Conservation (phyloP, 2,888 invertebrate genomes). For the Sicus ferrugineus region DNA sequence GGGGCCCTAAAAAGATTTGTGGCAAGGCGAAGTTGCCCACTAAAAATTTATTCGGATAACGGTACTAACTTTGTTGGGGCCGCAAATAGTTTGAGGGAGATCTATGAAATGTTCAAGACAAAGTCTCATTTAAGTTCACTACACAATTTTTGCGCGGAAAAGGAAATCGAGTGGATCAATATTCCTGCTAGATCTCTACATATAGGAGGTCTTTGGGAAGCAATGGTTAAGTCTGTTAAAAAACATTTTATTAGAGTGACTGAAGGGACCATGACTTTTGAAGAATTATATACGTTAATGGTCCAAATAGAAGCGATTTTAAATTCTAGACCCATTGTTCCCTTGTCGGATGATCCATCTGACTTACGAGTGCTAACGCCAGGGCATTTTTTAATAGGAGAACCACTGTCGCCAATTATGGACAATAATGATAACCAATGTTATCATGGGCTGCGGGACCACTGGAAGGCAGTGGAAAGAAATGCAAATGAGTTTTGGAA, state of each 20-base stretch:
- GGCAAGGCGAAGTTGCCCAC: not conserved
- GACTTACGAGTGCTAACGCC: conserved; percentile 41
- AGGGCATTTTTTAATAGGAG: conserved; percentile 27
- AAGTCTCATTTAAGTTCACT: not conserved
- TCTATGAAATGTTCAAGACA: no score
- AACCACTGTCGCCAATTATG: not conserved
- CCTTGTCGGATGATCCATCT: conserved; percentile 38
- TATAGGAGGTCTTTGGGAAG: conserved; percentile 6
- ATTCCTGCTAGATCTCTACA: not conserved
- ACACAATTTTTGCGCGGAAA: no score
- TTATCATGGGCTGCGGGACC: conserved; percentile 11
- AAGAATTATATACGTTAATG: conserved; percentile 10
- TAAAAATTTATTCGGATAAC: conserved; percentile 15
- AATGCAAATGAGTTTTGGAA: conserved; percentile 17
- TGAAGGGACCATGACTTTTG: not conserved
- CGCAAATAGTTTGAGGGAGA: conserved; percentile 5
- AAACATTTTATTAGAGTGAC: not conserved
- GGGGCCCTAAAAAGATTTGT: not conserved
- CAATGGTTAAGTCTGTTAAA: not conserved
- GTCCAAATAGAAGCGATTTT: conserved; percentile 35
- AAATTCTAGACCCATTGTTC: conserved; percentile 42
- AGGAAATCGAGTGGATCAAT: no score
- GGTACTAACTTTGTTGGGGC: conserved; percentile 18
- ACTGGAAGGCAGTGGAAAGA: conserved; percentile 8
- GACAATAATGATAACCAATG: conserved; percentile 3